Evolutionary conservation across 2,113 vertebrate species (phyloP).

Genomic region (Salvelinus namaycush): DNA sequence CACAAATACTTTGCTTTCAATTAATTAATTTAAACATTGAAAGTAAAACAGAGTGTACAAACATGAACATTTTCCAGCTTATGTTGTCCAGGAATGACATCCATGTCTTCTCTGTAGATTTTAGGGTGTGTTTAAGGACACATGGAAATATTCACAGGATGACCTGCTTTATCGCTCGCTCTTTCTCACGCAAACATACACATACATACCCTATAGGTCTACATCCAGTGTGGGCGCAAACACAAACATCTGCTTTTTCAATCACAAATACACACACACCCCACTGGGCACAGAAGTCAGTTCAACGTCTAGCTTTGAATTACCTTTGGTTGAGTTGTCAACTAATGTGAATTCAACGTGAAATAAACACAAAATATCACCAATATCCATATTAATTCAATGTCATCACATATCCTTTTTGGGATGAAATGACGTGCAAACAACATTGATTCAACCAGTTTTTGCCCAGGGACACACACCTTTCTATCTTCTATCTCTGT

Average conservation of each 20-base stretch:
- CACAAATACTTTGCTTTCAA: no score
- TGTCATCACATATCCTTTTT: no score
- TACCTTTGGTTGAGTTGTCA: not conserved
- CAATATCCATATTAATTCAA: not conserved
- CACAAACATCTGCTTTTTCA: no score
- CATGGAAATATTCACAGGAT: conserved; percentile 27
- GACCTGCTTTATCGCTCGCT: not conserved
- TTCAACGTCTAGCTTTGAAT: no score
- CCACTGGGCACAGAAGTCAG: no score
- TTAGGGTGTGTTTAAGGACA: not conserved
- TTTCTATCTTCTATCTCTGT: conserved; percentile 6
- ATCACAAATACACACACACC: conserved; percentile 3
- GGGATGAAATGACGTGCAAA: no score
- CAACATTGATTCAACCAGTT: no score
- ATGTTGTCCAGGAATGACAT: no score
- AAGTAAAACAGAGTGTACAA: no score
- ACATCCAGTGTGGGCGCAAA: not conserved
- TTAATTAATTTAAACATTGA: no score
- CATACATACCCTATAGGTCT: conserved; percentile 4
- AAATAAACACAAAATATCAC: not conserved
- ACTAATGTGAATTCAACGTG: not conserved
- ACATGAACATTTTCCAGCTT: no score
- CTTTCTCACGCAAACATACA: not conserved
- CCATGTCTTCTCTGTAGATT: not conserved
- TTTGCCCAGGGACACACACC: not conserved